Base-by-base conservation (phyloP, 1,140 invertebrate species). In the Drosophila repletoides region DNA sequence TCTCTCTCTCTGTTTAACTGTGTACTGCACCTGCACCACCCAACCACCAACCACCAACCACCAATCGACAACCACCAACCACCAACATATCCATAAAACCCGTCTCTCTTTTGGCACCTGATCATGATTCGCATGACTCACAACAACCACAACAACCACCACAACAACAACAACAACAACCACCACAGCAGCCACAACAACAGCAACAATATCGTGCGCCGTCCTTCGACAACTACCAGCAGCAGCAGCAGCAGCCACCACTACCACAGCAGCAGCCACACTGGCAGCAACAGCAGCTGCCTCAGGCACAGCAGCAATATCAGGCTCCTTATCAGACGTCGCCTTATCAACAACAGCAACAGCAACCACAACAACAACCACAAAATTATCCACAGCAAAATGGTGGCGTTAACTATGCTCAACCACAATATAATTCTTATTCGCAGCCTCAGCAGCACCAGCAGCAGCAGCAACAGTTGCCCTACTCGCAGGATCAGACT, bases 391-490 rank as follows among this genome's bases (percentile, higher is more conserved):
- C 75, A 72, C 70, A 84, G 38, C 79, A 79, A 74, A 86, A 86
- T 55, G 79, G 70, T 84, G 79, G 79, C 67, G 45, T 75, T 41
- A 67, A 61, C 73, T 71, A 48, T 84, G 77, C 84, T 86, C 87
- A 89, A 89, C 64, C 80, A 15, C 87, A 69, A 76, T 79, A 88
- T 66, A 88, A 88, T 89, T 88, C 87, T 88, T 87, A 87, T 88
- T 83, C 86, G 81, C 87, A 89, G 87, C 76, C 76, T 22, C 84
- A 81, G 21, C 73, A 67, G 10, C 71, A 60, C 12, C 67, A 66
- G 10, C 70, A 64, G 10, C 68, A 73, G 5, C 76, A 76, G 31
- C 67, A 72, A 19, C 51, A 51, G 29, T 36, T 72, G 69, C 70
- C 71, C 28, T 76, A 70, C 46, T 76, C 86, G 56, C 80, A 72